Base-by-base conservation (phyloP, 2,797 vertebrate species). In the Poecilia velifera region DNA sequence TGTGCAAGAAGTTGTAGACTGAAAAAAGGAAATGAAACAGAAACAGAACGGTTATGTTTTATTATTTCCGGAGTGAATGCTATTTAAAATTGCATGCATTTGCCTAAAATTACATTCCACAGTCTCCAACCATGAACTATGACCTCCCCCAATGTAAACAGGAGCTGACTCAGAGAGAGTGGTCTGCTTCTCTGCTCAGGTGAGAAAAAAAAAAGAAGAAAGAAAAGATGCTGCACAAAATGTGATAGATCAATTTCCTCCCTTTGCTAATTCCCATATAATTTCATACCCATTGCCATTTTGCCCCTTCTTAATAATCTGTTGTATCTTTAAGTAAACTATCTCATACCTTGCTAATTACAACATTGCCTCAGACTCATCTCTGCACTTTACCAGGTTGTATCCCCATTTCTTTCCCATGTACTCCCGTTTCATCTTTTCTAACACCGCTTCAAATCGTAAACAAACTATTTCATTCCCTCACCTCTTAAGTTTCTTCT, bases 91-190 rank as follows among this genome's bases (percentile, higher is more conserved):
- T 25, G 5, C 18, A 16, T 68, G 64, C 20, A 28, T 84, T 47
- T 76, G 36, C 20, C 74, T 47, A 75, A 36, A 22, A 77, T 45
- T 22, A 72, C 81, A 84, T 83, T 70, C 73, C 74, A 71, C 12
- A 71, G 86, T 73, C 62, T 85, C 81, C 79, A 86, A 70, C 39
- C 39, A 34, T 90, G 87, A 91, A 87, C 90, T 87, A n/a, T 88
- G 88, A 90, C 83, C 84, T 78, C 86, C 84, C 82, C 82, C 85
- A 86, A 80, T 86, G 87, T 91, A 91, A 91, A 92, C 84, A 87
- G 46, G 53, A 55, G 53, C 72, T 9, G 46, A 45, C 76, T 72
- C 41, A 55, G 9, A 20, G 51, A 20, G 78, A 20, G 51, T 51
- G 59, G 34, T 79, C 13, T 43, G 9, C 72, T 74, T 1, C 12